phyloP scores from a whole-genome alignment of 2,797 vertebrate genomes.

The Sebastes itinus region DNA sequence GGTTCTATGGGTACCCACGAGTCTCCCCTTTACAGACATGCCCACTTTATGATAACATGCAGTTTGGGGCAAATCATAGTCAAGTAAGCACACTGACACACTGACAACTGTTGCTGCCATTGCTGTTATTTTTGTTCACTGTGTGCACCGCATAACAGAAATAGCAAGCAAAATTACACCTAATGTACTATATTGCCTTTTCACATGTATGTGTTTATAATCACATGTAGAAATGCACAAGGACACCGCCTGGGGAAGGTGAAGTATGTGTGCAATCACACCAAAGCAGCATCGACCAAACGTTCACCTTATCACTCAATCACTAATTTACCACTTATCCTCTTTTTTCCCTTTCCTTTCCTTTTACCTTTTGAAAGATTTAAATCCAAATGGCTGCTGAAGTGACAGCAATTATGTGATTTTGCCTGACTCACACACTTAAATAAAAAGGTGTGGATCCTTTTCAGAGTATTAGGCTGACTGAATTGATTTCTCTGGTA shows the following conservation, averaged over 20 bases:
- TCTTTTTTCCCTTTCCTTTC: background rate
- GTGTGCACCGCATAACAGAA: background rate
- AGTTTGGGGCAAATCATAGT: too few relatives aligned
- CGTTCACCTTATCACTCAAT: conserved; percentile 24
- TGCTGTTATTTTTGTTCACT: background rate
- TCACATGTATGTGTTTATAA: background rate
- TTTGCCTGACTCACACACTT: conserved; percentile 19
- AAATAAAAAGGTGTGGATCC: conserved; percentile 31
- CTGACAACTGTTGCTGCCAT: too few relatives aligned
- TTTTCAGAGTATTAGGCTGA: background rate
- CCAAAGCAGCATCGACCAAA: background rate
- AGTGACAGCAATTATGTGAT: conserved; percentile 59
- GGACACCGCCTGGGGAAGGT: background rate
- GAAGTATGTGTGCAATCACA: background rate
- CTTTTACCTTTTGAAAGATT: conserved; percentile 34
- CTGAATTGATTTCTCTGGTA: conserved; percentile 52
- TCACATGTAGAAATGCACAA: background rate
- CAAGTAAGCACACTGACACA: too few relatives aligned
- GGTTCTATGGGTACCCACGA: too few relatives aligned
- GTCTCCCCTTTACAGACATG: too few relatives aligned
- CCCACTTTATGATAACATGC: too few relatives aligned
- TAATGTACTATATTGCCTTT: background rate
- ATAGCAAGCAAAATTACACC: background rate
- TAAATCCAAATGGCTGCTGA: conserved; percentile 49
- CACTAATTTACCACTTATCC: conserved; percentile 34